phyloP scores from a whole-genome alignment of 2,888 invertebrate species.

The Apodemia zela region DNA sequence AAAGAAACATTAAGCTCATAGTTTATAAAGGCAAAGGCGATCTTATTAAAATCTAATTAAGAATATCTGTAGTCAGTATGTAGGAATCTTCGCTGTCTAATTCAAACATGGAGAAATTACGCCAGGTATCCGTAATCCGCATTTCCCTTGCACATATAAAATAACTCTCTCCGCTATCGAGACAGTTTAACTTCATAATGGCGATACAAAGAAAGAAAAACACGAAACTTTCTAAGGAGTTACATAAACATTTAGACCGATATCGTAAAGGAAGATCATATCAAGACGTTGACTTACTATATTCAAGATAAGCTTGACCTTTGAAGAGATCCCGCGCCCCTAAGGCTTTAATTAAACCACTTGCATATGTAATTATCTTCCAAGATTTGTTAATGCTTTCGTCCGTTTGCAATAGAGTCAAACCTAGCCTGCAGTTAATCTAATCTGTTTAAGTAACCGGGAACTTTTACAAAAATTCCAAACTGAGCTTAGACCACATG shows the following conservation, averaged over 20 bases:
- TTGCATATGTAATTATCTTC: conserved; percentile 21
- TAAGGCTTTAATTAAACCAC: conserved; percentile 20
- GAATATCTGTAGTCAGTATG: neutral
- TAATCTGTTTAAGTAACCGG: neutral
- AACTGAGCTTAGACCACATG: too few species aligned
- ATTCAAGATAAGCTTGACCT: conserved; percentile 19
- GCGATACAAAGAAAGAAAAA: conserved; percentile 4
- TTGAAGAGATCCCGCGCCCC: conserved; percentile 20
- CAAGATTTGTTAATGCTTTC: conserved; percentile 19
- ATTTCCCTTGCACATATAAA: conserved; percentile 8
- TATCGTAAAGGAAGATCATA: conserved; percentile 14
- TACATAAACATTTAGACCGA: conserved; percentile 13
- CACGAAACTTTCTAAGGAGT: neutral
- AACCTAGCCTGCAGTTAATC: conserved; percentile 17
- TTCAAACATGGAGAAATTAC: conserved; percentile 12
- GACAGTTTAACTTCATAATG: neutral
- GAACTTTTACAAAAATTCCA: too few species aligned
- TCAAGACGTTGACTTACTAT: conserved; percentile 15
- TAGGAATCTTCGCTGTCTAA: neutral
- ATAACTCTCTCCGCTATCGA: conserved; percentile 10
- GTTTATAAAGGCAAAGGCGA: neutral
- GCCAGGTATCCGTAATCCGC: conserved; percentile 4
- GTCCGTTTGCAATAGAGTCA: conserved; percentile 20
- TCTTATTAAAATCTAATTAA: conserved; percentile 9
- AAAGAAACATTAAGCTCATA: neutral